phyloP scores from a whole-genome alignment of 2,797 vertebrate species.

The Coendou prehensilis region DNA sequence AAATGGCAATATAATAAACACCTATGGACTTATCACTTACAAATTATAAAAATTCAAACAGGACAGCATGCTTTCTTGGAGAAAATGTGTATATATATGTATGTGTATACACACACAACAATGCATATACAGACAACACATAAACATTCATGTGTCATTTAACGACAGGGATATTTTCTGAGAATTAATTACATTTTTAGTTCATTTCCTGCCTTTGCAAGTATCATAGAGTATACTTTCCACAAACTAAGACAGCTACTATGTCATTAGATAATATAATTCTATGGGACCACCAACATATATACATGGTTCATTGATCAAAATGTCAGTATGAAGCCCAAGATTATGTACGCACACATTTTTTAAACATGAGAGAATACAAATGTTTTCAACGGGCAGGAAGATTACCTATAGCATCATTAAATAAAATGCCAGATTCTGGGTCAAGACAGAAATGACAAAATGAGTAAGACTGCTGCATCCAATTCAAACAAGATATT shows the following conservation, averaged over 20 bases:
- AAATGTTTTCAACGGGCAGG: neutral
- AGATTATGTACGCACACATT: neutral
- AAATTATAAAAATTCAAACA: constrained; percentile 45
- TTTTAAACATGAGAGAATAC: constrained; percentile 25
- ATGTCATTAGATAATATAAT: neutral
- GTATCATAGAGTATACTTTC: neutral
- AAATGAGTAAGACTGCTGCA: neutral
- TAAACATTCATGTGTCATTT: neutral
- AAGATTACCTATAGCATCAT: neutral
- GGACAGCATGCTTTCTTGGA: neutral
- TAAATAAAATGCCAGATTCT: constrained; percentile 29
- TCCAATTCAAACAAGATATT: constrained; percentile 7
- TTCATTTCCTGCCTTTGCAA: neutral
- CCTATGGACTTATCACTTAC: neutral
- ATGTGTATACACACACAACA: neutral
- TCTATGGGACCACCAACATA: neutral
- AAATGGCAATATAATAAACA: neutral
- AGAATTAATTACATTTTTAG: neutral
- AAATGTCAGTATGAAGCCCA: neutral
- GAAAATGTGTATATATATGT: neutral
- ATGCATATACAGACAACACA: neutral
- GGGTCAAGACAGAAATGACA: constrained; percentile 44
- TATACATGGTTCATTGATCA: neutral
- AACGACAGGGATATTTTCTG: neutral
- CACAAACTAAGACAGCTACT: neutral